phyloP scores from a whole-genome alignment of 1,140 invertebrate genomes.

The Rhysida immarginata region DNA sequence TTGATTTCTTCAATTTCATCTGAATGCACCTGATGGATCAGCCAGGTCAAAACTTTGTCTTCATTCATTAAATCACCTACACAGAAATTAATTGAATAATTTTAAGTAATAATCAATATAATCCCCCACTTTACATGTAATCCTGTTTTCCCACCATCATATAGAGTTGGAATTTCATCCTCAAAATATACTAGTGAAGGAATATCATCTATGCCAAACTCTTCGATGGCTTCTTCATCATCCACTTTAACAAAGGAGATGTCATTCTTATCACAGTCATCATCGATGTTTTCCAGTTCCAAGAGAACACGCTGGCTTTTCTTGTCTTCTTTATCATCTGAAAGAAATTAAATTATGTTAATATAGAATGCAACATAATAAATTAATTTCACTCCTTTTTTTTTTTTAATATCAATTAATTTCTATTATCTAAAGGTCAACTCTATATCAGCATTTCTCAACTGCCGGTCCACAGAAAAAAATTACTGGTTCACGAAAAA shows the following conservation, averaged over 20 bases:
- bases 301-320: slow-evolving; percentile 21
- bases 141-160: slow-evolving; percentile 48
- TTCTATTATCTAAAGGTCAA: neutral
- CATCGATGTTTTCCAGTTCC: slow-evolving; percentile 31
- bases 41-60: slow-evolving; percentile 77
- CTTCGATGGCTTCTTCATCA: slow-evolving; percentile 57
- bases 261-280: slow-evolving; percentile 34
- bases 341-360: too few relatives aligned
- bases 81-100: neutral
- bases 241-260: slow-evolving; percentile 91
- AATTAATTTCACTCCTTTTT: slow-evolving; percentile 28
- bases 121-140: neutral
- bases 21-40: slow-evolving; percentile 60
- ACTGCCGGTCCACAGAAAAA: too few relatives aligned
- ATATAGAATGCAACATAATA: too few relatives aligned
- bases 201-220: slow-evolving; percentile 69
- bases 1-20: slow-evolving; percentile 87
- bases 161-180: slow-evolving; percentile 79
- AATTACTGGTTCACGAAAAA: too few relatives aligned
- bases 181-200: slow-evolving; percentile 85
- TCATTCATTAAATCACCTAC: slow-evolving; percentile 75
- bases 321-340: slow-evolving; percentile 26
- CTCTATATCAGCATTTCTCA: too few relatives aligned
- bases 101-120: neutral
- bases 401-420: too few relatives aligned